Base-by-base conservation (phyloP, 1,140 invertebrate species). In the Ceratina japonica region DNA sequence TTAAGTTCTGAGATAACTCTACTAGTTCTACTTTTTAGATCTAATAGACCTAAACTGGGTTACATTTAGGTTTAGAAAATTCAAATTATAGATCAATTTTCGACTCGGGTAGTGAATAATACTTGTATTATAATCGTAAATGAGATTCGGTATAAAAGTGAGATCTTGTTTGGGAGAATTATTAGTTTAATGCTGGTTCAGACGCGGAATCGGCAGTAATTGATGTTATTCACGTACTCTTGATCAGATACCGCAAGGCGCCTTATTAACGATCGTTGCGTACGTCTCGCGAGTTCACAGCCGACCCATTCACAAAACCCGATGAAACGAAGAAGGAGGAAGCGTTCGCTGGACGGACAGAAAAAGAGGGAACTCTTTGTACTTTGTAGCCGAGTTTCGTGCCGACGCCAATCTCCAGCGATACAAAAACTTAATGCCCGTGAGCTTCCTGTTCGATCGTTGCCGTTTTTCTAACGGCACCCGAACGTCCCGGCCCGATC, bases 161-260 rank as follows among this genome's bases (percentile, higher is more conserved):
- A 31, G 4, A 31, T 31, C 27, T 31, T 4, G 22, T 68, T 24
- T 51, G 20, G 37, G 18, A 13, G 62, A 62, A 8, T 51, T 24
- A 70, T 59, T 15, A 31, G 54, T 18, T 1, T 22, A 24, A 37
- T 3, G 12, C 24, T 69, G 15, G 24, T 69, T 49, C n/a, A 56
- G 12, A 44, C 44, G 51, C 13, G 7, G 22, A 44, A 44, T 44
- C 10, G 10, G 77, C 80, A 88, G 82, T 82, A 75, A 79, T 88
- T 90, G 87, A 88, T 83, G 77, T 81, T 66, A 68, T 75, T 69
- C 37, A 31, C 16, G 58, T 82, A 18, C 27, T 31, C 27, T 31
- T 76, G 84, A 89, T 90, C 90, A 86, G 88, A 91, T 89, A 87
- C 78, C 79, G 66, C 79, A 10, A 44, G 37, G 72, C 63, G 77